Percentiles rank a stretch among this genome's conserved stretches.
Conservation (phyloP, 2,888 invertebrate species). For the Andrena hattorfiana region DNA sequence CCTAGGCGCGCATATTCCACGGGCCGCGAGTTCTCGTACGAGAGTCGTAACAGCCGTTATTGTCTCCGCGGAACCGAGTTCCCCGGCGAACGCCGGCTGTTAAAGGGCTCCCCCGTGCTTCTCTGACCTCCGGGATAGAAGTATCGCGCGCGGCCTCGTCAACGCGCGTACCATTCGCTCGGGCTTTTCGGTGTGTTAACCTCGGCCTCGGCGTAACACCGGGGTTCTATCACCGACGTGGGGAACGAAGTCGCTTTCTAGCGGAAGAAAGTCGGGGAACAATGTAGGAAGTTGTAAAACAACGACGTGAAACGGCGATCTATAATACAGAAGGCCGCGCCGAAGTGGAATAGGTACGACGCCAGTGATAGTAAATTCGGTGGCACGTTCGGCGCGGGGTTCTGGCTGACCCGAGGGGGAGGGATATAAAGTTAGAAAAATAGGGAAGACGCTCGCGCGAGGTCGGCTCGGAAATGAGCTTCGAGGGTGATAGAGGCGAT, state of each 20-base stretch:
- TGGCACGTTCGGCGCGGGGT: neutral
- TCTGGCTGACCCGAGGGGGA: neutral
- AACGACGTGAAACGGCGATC: constrained; percentile 4
- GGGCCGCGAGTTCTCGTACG: constrained; percentile 19
- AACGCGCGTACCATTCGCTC: too few species aligned
- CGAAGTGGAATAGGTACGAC: neutral
- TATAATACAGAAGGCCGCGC: neutral
- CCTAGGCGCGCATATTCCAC: constrained; percentile 10
- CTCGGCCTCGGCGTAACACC: too few species aligned
- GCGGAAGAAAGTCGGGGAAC: constrained; percentile 22
- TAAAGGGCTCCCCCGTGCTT: too few species aligned
- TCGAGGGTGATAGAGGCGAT: neutral
- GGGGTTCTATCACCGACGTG: neutral
- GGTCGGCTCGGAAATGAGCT: neutral
- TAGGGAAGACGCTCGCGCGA: neutral
- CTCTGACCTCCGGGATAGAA: neutral
- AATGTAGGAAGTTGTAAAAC: constrained; percentile 35
- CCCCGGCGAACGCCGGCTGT: neutral
- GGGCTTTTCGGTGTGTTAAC: too few species aligned
- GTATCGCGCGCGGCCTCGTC: neutral
- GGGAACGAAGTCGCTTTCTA: constrained; percentile 42
- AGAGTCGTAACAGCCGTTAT: constrained; percentile 30
- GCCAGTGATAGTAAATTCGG: neutral
- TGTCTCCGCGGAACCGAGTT: constrained; percentile 10
- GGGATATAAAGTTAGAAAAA: neutral